Evolutionary conservation across 2,888 invertebrate species (phyloP).

Genomic region (Dynastes grantii): DNA sequence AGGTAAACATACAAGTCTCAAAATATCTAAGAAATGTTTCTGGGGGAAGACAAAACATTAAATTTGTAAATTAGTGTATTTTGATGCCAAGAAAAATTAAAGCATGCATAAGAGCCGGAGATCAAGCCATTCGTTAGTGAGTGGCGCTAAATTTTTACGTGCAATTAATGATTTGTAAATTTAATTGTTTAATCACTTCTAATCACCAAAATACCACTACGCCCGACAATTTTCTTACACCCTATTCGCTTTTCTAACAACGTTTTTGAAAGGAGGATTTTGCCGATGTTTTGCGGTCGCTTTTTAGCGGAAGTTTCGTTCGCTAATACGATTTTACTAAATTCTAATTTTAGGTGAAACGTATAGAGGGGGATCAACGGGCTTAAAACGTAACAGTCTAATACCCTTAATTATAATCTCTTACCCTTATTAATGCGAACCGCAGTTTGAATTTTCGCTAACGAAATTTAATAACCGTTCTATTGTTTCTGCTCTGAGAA

Average conservation of each 20-base stretch:
- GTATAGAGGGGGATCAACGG: slow-evolving; percentile 24
- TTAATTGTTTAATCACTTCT: no score
- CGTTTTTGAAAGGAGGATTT: background rate
- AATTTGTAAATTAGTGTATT: no score
- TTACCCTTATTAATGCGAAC: slow-evolving; percentile 45
- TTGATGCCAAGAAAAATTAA: no score
- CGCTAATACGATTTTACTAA: slow-evolving; percentile 33
- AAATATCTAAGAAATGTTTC: no score
- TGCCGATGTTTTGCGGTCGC: background rate
- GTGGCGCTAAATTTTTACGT: no score
- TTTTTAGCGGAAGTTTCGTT: slow-evolving; percentile 10
- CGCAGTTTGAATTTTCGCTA: slow-evolving; percentile 33
- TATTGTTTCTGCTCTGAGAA: slow-evolving; percentile 35
- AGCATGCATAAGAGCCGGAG: no score
- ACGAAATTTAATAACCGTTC: slow-evolving; percentile 44
- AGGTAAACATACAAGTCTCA: no score
- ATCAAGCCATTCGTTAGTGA: no score
- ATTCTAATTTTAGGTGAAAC: slow-evolving; percentile 42
- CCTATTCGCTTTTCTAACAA: background rate
- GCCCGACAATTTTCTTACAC: no score
- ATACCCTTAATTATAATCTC: slow-evolving; percentile 46
- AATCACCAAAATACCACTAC: no score
- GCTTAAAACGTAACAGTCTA: slow-evolving; percentile 43
- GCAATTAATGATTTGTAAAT: no score
- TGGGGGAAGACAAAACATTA: no score